Base-by-base conservation (phyloP, 2,888 invertebrate genomes). In the Anoncus sp. region DNA sequence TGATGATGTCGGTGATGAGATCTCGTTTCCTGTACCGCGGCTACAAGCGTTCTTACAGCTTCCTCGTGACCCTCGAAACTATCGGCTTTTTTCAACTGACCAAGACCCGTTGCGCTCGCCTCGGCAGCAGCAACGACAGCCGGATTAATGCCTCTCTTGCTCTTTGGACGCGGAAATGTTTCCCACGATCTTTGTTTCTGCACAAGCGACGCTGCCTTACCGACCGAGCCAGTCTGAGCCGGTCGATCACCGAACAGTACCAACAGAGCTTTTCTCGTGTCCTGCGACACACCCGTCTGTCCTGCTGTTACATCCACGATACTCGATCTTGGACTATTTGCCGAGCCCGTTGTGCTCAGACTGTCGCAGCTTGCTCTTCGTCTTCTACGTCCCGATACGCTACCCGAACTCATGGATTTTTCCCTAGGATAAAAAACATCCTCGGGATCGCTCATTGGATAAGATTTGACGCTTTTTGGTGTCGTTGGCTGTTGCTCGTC, bases 1-100 rank as follows among this genome's bases (percentile, higher is more conserved):
- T 88, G 90, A 71, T 89, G 89, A 53, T 90, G 89, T 47, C 88
- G 87, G 20, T 89, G 84, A 85, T 93, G 94, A 83, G 93, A 92
- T 70, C 94, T 90, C 0, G 93, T 94, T 87, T 95, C 94, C 84
- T 94, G 94, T 0, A 94, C 94, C 53, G 94, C 94, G 4, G 94
- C 94, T 5, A 95, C 94, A 63, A 95, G 89, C 35, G 94, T 94
- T 76, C 94, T 92, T 1, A 95, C 94, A 1, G 94, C 94, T 85
- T 95, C 94, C 89, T 95, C 95, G 88, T 95, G 94, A 1, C 94
- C 94, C 87, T 95, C 95, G 85, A 95, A 95, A 85, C 94, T 94
- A 84, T 94, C 94, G 1, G 94, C 94, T 85, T 94, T 94, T 77
- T 93, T 92, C 63, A 94, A 85, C 27, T 92, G 92, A 31, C 90